Base-by-base conservation (phyloP, 2,797 vertebrate species). In the Gouania willdenowi region DNA sequence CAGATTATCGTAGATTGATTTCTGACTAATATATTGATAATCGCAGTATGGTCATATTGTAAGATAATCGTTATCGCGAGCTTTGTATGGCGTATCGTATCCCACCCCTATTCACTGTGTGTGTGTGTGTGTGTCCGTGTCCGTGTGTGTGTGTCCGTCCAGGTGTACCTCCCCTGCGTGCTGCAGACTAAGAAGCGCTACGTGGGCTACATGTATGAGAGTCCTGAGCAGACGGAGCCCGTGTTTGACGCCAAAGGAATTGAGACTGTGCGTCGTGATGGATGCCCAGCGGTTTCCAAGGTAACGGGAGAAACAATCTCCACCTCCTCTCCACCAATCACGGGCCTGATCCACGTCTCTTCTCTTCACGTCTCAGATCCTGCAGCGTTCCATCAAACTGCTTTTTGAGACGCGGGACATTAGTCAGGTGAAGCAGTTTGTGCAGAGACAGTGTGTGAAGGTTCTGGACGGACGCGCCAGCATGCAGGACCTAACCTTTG, bases 121-220 rank as follows among this genome's bases (percentile, higher is more conserved):
- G 12, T 27, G 37, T 41, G 31, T 51, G 31, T 48, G 6, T 26
- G 15, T 39, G 9, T 19, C 13, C 38, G 15, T 34, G 27, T 36
- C n/a, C 49, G 13, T 29, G 38, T 41, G 32, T 51, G 31, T 35
- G 34, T 25, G 29, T 50, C 37, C 24, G 6, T 41, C 3, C 52
- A 78, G 78, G 71, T 74, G 37, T 99, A 99, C 83, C 88, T 99
- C 55, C 96, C 96, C 3, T 98, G 94, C 58, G 91, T 99, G 52
- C 83, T 99, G 41, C 94, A 99, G 91, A 98, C 95, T 10, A 99
- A 99, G 65, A 99, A 99, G 81, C 92, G 94, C 6, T 99, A 99
- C 0, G 94, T 98, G 58, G 96, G 95, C 58, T 99, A 97, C 70
- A 98, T 95, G 95, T 99, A 99, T 60, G 95, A 99, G 82, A 92